These are phyloP conservation scores for Sclerurus mexicanus DNA, from an alignment of 2,113 vertebrate species.

Conservation along the genomic window DNA sequence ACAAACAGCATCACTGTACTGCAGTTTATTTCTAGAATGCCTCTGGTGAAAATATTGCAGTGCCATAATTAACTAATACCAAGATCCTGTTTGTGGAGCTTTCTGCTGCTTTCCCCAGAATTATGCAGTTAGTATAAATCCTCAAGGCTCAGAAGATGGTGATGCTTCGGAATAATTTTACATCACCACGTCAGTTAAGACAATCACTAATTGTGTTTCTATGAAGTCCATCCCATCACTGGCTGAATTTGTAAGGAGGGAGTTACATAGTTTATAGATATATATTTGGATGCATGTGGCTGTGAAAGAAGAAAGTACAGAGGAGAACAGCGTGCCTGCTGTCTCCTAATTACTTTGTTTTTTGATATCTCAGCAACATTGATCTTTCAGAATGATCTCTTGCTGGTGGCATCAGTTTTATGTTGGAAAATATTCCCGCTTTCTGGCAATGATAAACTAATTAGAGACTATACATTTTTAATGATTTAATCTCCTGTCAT, in stretches of 20 bases:
- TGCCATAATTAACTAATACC: conserved; percentile 73
- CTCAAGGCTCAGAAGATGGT: conserved; percentile 57
- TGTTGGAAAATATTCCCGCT: conserved; percentile 56
- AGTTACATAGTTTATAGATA: background rate
- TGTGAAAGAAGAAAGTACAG: background rate
- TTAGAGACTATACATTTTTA: conserved; percentile 77
- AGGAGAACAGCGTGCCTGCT: background rate
- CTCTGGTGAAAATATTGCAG: conserved; percentile 62
- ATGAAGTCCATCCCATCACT: background rate
- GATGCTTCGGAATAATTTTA: conserved; percentile 44
- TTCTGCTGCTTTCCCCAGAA: conserved; percentile 29
- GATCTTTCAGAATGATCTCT: conserved; percentile 68
- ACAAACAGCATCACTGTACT: conserved; percentile 66
- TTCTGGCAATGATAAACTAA: conserved; percentile 72
- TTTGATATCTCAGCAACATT: conserved; percentile 44
- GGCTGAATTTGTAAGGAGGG: background rate
- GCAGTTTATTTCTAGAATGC: conserved; percentile 64
- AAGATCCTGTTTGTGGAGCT: conserved; percentile 55
- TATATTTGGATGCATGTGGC: background rate
- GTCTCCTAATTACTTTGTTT: conserved; percentile 54
- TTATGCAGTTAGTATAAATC: conserved; percentile 21
- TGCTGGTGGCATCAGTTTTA: conserved; percentile 57
- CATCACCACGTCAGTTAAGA: background rate
- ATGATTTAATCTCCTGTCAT: conserved; percentile 76
- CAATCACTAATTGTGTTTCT: background rate